Percentiles rank a stretch among this genome's conserved stretches.
phyloP scores from a whole-genome alignment of 2,113 vertebrate species.

The Procavia capensis region DNA sequence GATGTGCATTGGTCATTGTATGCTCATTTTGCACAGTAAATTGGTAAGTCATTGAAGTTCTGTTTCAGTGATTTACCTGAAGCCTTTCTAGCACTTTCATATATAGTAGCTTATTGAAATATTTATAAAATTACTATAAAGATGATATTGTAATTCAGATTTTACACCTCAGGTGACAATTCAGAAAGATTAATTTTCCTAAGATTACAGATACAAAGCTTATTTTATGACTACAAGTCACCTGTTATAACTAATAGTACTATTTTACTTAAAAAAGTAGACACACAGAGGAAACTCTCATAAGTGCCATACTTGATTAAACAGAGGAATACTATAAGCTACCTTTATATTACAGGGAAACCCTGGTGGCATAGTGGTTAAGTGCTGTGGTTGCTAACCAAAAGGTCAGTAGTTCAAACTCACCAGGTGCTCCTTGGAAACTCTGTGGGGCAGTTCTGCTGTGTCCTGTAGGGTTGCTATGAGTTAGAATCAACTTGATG shows the following conservation, averaged over 20 bases:
- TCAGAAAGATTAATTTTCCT: constrained; percentile 11
- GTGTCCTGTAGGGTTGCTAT: too few relatives aligned
- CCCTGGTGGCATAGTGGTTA: too few relatives aligned
- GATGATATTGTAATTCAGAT: neutral
- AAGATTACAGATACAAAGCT: constrained; percentile 36
- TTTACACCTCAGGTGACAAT: constrained; percentile 23
- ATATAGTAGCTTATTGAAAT: neutral
- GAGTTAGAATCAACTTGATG: too few relatives aligned
- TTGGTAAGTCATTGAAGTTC: neutral
- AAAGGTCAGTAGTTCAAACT: too few relatives aligned
- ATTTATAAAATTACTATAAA: neutral
- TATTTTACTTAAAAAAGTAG: constrained; percentile 14
- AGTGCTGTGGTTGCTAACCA: too few relatives aligned
- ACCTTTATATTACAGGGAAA: neutral
- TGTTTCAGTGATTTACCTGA: neutral
- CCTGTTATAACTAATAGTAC: neutral
- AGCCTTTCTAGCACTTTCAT: neutral
- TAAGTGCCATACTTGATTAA: neutral
- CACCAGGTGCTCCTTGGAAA: too few relatives aligned
- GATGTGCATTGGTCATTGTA: neutral
- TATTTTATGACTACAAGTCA: neutral
- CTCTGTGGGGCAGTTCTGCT: too few relatives aligned
- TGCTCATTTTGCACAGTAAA: neutral
- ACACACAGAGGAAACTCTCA: neutral
- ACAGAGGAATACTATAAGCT: neutral